Conservation (phyloP, 2,113 vertebrate genomes). For the Tragelaphus strepsiceros region DNA sequence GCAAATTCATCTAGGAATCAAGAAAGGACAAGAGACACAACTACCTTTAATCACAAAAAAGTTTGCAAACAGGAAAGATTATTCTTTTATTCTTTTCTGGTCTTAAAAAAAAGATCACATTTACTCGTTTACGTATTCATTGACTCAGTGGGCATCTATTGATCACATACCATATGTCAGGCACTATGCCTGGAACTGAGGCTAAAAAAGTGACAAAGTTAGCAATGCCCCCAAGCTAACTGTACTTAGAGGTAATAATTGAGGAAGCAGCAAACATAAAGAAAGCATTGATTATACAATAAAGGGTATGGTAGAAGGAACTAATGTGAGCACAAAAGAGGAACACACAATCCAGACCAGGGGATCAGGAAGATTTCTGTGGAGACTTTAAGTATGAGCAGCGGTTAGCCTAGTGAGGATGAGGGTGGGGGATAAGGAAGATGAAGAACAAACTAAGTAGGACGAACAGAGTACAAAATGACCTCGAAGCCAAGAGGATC, state of each 20-base stretch:
- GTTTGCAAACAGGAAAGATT: not conserved
- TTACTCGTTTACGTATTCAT: not conserved
- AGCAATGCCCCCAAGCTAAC: not conserved
- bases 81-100: not conserved
- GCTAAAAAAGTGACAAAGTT: not conserved
- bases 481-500: not conserved
- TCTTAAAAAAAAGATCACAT: not conserved
- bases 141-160: not conserved
- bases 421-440: not conserved
- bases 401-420: not conserved
- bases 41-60: not conserved
- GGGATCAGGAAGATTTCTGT: not conserved
- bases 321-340: not conserved
- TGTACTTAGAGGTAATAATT: not conserved
- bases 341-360: too few relatives aligned
- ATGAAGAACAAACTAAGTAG: not conserved
- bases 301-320: not conserved
- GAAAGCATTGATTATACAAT: not conserved
- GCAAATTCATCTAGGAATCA: conserved; percentile 25
- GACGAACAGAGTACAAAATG: not conserved
- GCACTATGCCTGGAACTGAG: not conserved
- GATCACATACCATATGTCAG: not conserved
- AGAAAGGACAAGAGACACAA: not conserved
- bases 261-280: not conserved
- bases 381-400: not conserved